Evolutionary conservation across 2,888 invertebrate genomes (phyloP).

Genomic region (Drosophila mimica): DNA sequence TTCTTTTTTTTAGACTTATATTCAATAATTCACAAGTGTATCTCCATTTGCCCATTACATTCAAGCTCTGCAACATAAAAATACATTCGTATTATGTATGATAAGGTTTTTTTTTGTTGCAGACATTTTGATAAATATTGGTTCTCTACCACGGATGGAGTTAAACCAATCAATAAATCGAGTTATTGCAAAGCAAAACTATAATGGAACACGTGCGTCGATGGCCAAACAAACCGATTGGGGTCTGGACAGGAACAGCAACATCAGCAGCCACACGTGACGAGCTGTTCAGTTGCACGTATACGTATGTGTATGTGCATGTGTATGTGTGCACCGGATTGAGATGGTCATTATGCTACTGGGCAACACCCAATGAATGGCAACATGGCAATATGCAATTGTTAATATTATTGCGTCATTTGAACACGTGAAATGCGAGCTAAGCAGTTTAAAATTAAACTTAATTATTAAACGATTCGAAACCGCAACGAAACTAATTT

Average conservation of each 20-base stretch:
- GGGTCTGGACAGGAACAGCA: conserved; percentile 14
- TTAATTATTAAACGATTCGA: conserved; percentile 59
- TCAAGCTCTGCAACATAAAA: not conserved
- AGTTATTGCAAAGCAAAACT: conserved; percentile 7
- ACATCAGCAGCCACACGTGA: conserved; percentile 46
- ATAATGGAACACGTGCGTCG: conserved; percentile 46
- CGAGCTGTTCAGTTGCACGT: conserved; percentile 12
- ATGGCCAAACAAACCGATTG: conserved; percentile 2
- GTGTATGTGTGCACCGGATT: conserved; percentile 13
- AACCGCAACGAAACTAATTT: conserved; percentile 51
- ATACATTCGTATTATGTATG: not conserved
- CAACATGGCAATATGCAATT: conserved; percentile 48
- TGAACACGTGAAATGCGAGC: conserved; percentile 54
- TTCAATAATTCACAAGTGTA: not conserved
- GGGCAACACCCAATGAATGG: conserved; percentile 6
- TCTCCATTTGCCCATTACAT: not conserved
- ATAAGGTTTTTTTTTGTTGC: not conserved
- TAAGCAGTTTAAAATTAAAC: conserved; percentile 66
- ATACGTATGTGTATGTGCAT: not conserved
- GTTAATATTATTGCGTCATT: conserved; percentile 66
- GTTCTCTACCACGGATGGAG: not conserved
- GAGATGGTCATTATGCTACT: conserved; percentile 7
- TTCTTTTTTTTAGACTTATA: not conserved
- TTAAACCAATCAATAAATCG: conserved; percentile 8
- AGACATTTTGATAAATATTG: not conserved